Conservation (phyloP, 2,113 vertebrate species). For the Gopherus flavomarginatus region DNA sequence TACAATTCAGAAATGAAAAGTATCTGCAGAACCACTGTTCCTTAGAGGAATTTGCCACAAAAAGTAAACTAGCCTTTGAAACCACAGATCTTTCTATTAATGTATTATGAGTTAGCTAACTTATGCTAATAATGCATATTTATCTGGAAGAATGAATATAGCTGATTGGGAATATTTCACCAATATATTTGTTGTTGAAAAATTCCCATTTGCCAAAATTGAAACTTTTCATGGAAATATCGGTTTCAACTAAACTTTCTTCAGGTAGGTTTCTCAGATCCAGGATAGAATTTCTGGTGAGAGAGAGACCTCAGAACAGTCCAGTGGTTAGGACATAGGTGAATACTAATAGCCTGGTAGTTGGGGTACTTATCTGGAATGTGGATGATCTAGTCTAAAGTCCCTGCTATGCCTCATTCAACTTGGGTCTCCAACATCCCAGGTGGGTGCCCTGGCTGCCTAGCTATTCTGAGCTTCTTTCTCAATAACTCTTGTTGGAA, state of each 20-base stretch:
- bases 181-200: too few relatives aligned
- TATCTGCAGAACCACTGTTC: constrained; percentile 16
- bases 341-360: not conserved
- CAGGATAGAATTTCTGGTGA: not conserved
- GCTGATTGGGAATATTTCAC: too few relatives aligned
- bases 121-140: not conserved
- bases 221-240: too few relatives aligned
- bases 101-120: rapidly evolving
- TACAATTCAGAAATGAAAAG: constrained; percentile 28
- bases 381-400: not conserved
- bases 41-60: constrained; percentile 34
- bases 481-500: not conserved
- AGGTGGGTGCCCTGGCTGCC: not conserved
- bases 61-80: constrained; percentile 25
- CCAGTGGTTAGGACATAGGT: not conserved
- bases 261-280: too few relatives aligned
- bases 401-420: not conserved
- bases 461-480: not conserved
- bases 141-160: not conserved
- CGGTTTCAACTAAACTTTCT: too few relatives aligned
- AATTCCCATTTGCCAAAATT: too few relatives aligned
- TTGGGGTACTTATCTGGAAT: not conserved
- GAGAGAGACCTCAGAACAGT: not conserved
- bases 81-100: not conserved
- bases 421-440: not conserved